Base-by-base conservation (phyloP, 37 sponge, comb jelly and placozoan species). In the Aplysina aerophoba region DNA sequence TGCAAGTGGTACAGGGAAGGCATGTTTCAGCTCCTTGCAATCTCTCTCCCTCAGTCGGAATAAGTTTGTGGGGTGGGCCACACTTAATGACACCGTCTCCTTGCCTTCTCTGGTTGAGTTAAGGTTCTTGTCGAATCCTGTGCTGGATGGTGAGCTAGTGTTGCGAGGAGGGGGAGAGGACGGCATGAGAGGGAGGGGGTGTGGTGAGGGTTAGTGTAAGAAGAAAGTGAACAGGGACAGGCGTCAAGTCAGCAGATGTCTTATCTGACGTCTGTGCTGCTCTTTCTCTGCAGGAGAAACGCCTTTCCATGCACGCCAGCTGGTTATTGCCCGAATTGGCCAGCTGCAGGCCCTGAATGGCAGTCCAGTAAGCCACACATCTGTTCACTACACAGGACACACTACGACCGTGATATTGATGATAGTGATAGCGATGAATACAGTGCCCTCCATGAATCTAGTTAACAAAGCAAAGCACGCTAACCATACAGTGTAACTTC, bases 81-180 rank as follows among this genome's bases (percentile, higher is more conserved):
- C 94, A 8, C 27, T 95, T n/a, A 84, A 87, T 54, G 73, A 77
- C 24, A 50, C 92, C 31, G 74, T 30, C 56, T 19, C 68, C 31
- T 15, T 92, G 24, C 89, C 79, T n/a, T 68, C 88, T 36, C 86
- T 95, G 28, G 27, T 35, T n/a, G 91, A 92, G 25, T 73, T 95
- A 62, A 89, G 93, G 28, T 73, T 95, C 60, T 85, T 85, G 71
- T 68, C 82, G 58, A 92, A 90, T 58, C 96, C 93, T 55, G 33
- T 92, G 40, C 27, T 88, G 40, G 57, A 65, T 84, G 84, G 94
- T 90, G 62, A 44, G 62, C 62, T 12, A 16, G 15, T 34, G 25
- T 17, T 82, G 14, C 15, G n/a, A 15, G 11, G 50, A 11, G 50
- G 50, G 50, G 3, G 50, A 44, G 50, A 8, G 50, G 8, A 8